Evolutionary conservation across 1,140 invertebrate species (phyloP).

Genomic region (Neelides sp.): DNA sequence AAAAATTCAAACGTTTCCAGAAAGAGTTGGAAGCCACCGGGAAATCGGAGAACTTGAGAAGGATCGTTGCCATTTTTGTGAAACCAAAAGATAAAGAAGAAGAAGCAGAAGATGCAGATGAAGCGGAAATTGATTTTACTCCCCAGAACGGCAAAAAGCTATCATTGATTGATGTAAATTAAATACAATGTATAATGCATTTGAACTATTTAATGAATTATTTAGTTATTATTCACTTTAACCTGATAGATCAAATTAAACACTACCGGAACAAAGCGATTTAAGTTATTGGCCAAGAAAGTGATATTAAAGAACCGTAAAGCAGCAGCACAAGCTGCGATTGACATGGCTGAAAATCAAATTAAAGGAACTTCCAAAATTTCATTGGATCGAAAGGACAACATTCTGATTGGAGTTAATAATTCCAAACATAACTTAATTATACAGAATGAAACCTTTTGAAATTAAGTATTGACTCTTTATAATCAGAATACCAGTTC

Average conservation of each 20-base stretch:
- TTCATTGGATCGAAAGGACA: not conserved
- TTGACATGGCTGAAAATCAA: not conserved
- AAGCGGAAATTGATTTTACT: not conserved
- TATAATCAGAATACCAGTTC: not conserved
- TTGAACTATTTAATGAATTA: not conserved
- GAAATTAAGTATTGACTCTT: not conserved
- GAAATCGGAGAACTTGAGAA: constrained; percentile 9
- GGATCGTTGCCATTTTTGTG: constrained; percentile 6
- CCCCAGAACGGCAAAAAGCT: not conserved
- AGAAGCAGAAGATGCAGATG: not conserved
- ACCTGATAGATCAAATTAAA: not conserved
- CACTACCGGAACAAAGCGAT: not conserved
- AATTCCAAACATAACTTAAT: not conserved
- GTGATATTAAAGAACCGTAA: not conserved
- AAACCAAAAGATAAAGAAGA: constrained; percentile 1
- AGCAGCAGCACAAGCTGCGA: not conserved
- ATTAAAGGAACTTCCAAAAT: not conserved
- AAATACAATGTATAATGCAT: not conserved
- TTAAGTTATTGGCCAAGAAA: not conserved
- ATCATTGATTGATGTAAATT: not conserved
- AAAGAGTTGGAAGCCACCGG: constrained; percentile 12
- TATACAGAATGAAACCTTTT: not conserved
- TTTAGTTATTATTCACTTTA: not conserved
- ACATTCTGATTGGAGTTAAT: not conserved
- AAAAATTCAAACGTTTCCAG: not conserved